These are phyloP conservation scores for Aurelia aurita complex sp. Pacific DNA, from an alignment of 30 jellyfish, hydroid and myxozoan genomes.

Conservation along the genomic window DNA sequence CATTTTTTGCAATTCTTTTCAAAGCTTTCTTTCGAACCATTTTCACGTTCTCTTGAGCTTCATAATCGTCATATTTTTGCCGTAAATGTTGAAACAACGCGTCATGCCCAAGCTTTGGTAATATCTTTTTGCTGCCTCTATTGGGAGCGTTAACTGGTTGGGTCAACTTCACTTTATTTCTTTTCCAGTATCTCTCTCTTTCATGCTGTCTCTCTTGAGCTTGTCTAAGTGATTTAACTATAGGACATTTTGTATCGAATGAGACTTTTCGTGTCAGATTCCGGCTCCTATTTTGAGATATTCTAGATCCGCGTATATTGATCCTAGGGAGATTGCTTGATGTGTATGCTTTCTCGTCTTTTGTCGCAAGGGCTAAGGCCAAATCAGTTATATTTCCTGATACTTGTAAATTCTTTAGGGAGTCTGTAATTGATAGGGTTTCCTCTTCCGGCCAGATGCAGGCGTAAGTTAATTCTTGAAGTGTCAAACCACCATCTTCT, in stretches of 20 bases:
- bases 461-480: background rate
- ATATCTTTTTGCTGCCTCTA: background rate
- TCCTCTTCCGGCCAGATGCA: background rate
- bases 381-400: background rate
- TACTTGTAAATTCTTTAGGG: background rate
- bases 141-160: background rate
- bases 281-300: background rate
- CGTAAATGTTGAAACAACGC: conserved; percentile 6
- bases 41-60: conserved; percentile 35
- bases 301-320: background rate
- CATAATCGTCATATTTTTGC: conserved; percentile 32
- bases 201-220: conserved; percentile 22
- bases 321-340: background rate
- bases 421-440: background rate
- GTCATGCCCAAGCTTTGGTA: conserved; percentile 18
- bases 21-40: conserved; percentile 4
- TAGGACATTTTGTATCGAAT: conserved; percentile 8
- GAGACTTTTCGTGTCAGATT: background rate
- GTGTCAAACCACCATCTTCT: background rate
- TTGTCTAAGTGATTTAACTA: conserved; percentile 3
- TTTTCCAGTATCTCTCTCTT: conserved; percentile 37
- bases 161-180: background rate
- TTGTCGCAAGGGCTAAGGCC: background rate
- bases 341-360: background rate
- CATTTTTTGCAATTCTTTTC: conserved; percentile 12